phyloP scores from a whole-genome alignment of 1,140 invertebrate genomes.

The Frieseomelitta varia region DNA sequence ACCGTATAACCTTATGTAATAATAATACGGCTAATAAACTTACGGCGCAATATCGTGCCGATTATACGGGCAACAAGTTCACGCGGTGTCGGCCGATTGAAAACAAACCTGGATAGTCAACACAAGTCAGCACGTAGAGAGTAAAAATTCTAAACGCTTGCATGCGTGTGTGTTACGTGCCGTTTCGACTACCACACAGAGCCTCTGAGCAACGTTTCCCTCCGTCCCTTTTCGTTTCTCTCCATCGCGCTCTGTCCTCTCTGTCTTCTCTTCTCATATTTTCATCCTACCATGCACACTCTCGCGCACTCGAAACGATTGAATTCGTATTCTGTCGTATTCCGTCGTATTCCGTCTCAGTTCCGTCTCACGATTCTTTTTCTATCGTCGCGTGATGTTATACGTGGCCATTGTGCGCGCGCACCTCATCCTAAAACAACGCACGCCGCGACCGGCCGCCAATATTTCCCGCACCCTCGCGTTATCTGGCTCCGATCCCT shows the following conservation, averaged over 20 bases:
- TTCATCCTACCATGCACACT: not conserved
- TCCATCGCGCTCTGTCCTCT: not conserved
- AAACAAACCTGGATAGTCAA: constrained; percentile 45
- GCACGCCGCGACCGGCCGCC: constrained; percentile 21
- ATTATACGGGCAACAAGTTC: constrained; percentile 50
- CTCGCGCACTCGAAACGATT: not conserved
- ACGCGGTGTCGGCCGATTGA: constrained; percentile 35
- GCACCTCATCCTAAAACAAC: constrained; percentile 51
- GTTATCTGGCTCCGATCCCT: constrained; percentile 27
- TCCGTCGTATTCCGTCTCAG: not conserved
- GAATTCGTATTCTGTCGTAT: not conserved
- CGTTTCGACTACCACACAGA: not conserved
- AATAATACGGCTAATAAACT: constrained; percentile 38
- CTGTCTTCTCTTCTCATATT: constrained; percentile 6
- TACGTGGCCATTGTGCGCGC: constrained; percentile 67
- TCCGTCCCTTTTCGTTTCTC: not conserved
- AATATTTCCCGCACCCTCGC: constrained; percentile 35
- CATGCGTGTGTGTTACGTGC: too few species aligned
- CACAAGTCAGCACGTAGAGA: constrained; percentile 17
- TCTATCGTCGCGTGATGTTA: constrained; percentile 42
- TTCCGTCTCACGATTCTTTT: not conserved
- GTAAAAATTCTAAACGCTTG: not conserved
- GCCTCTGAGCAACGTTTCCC: not conserved
- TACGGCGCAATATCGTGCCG: constrained; percentile 29
- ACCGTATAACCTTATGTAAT: constrained; percentile 27